Evolutionary conservation across 1,140 invertebrate genomes (phyloP), one percentile per base, ranked within the genome.

Genomic region (Pentalonia nigronervosa): DNA sequence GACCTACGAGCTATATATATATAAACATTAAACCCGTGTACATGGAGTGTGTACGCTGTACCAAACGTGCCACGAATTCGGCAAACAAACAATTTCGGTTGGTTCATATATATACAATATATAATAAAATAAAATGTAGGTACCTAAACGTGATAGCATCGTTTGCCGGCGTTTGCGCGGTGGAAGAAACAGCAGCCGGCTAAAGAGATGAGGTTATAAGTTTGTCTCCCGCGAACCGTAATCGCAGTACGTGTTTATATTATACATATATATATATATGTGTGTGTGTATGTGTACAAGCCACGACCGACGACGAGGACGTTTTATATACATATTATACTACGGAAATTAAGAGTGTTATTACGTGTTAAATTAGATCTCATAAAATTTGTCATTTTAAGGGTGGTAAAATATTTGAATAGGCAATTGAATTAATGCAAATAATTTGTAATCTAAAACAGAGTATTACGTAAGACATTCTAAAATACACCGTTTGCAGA

Each of bases 61-160:
- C 67, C 48, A 86, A 50, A 93, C 91, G 91, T 93, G 91, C 76
- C 47, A 23, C 76, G 91, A 93, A 93, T 93, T 84, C 91, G 91
- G 81, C 91, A 86, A 93, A 93, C 53, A 93, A 93, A 93, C 81
- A 86, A 93, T 84, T 84, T 84, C 48, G 81, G 81, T 53, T 14
- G 91, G 7, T 30, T 84, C 36, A 7, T 23, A 41, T 83, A 23
- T 25, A 84, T 14, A 60, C 11, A 60, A 60, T 84, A 84, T 83
- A 36, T 86, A 81, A 83, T 91, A 48, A 83, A 83, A 36, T 81
- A 81, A 48, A 91, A 83, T 81, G 67, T 83, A n/a, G 60, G 60
- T 76, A 76, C 60, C 60, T 76, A 84, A 53, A 92, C 91, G 76
- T 34, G 88, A 90, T 50, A 36, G 88, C n/a, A 41, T 60, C 88